A percentile compares a stretch with the other conserved stretches of the same genome.
Evolutionary conservation across 2,888 invertebrate genomes (phyloP).

Genomic region (Steromphala cineraria): DNA sequence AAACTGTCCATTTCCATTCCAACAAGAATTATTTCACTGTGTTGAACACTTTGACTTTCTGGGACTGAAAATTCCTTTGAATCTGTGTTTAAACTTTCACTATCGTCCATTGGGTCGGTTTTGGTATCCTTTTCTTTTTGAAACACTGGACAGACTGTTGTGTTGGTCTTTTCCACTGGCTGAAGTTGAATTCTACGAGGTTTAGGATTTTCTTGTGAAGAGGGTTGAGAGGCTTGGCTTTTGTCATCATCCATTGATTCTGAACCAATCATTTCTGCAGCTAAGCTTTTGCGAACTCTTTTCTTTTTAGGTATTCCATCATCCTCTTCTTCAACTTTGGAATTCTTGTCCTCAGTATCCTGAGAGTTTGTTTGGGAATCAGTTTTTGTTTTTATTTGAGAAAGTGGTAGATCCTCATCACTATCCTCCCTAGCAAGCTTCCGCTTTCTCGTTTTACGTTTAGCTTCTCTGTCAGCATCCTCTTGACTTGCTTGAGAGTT

Average conservation of each 20-base stretch:
- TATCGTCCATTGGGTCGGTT: not conserved
- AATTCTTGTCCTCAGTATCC: not conserved
- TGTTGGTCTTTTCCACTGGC: not conserved
- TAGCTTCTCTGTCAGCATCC: not conserved
- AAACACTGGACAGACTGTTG: not conserved
- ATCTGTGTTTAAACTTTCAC: not conserved
- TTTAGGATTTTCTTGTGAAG: not conserved
- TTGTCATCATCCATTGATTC: too few species aligned
- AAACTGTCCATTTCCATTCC: not conserved
- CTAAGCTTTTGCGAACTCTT: not conserved
- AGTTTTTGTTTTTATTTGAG: not conserved
- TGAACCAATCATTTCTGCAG: not conserved
- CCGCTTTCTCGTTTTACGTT: not conserved
- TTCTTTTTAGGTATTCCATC: not conserved
- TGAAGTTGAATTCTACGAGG: constrained; percentile 4
- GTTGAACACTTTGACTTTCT: not conserved
- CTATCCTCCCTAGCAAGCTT: not conserved
- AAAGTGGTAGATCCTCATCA: constrained; percentile 3
- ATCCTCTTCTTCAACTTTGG: not conserved
- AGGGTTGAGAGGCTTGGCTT: too few species aligned
- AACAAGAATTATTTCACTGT: not conserved
- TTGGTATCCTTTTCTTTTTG: not conserved
- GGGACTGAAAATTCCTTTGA: not conserved
- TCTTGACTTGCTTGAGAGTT: not conserved
- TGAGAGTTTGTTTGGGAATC: not conserved